These are phyloP conservation scores for Diploscapter pachys DNA, from an alignment of 1,140 invertebrate genomes.

Conservation along the genomic window DNA sequence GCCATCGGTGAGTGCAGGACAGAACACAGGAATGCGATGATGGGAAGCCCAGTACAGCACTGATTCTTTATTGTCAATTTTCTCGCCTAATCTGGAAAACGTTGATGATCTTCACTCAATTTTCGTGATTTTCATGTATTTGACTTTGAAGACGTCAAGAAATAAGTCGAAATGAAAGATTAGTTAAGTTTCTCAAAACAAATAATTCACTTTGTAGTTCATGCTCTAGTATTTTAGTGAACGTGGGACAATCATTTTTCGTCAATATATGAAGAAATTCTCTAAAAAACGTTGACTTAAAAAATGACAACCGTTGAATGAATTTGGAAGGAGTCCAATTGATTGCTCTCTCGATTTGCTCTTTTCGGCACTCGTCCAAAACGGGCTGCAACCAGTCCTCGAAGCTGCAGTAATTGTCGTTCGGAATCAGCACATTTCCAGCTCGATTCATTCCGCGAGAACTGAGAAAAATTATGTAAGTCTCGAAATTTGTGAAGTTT, in stretches of 20 bases:
- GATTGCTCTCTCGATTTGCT: slow-evolving; percentile 70
- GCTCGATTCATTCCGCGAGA: slow-evolving; percentile 90
- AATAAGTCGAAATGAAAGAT: no score
- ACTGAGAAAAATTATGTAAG: slow-evolving; percentile 58
- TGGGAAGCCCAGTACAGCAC: slow-evolving; percentile 97
- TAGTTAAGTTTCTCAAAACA: no score
- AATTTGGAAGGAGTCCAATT: slow-evolving; percentile 78
- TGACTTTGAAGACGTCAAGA: no score
- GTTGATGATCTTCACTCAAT: background rate
- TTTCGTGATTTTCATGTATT: background rate
- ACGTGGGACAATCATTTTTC: no score
- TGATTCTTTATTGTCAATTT: slow-evolving; percentile 83
- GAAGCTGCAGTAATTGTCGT: slow-evolving; percentile 96
- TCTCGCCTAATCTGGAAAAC: slow-evolving; percentile 72
- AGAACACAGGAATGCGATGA: slow-evolving; percentile 96
- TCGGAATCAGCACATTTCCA: slow-evolving; percentile 94
- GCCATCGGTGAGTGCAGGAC: slow-evolving; percentile 95
- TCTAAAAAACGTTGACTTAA: no score
- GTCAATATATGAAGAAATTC: no score
- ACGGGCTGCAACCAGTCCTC: slow-evolving; percentile 96
- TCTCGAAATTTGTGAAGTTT: background rate
- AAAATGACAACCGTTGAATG: slow-evolving; percentile 18
- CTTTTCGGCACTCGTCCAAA: slow-evolving; percentile 81
- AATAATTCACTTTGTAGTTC: no score
- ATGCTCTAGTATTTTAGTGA: no score